Base-by-base conservation (phyloP, 2,113 vertebrate genomes). In the Catharus minimus region DNA sequence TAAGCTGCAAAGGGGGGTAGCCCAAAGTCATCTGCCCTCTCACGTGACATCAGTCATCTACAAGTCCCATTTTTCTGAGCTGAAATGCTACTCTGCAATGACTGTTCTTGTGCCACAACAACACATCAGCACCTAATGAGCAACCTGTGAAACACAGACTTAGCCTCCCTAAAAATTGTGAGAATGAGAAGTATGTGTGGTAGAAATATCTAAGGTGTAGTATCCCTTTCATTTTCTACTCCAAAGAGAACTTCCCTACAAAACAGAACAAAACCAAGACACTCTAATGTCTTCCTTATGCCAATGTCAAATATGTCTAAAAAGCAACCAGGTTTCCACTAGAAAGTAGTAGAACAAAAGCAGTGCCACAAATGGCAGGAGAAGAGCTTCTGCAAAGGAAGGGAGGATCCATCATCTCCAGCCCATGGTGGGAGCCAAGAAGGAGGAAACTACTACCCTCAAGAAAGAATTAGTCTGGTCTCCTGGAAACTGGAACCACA, bases 1-100 rank as follows among this genome's bases (percentile, higher is more conserved):
- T 4, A 21, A 67, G 52, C 24, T 0, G 0, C n/a, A 79, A 49
- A 30, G 13, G 68, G 39, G 58, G 10, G 41, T 10, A 17, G 60
- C 47, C 47, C 43, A 82, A 87, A 23, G 58, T 55, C 50, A 66
- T 9, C 23, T 73, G 52, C 36, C 36, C n/a, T 47, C 57, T 90
- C 23, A 62, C 18, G 3, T 15, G 33, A 65, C 15, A 81, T 49
- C 33, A 75, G 57, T 16, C 41, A 80, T 50, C 67, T 49, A 10
- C 8, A 32, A 73, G 41, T 67, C 39, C 26, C 28, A 20, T 61
- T 94, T 66, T 71, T 64, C 55, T 32, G 27, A 72, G 57, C 49
- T 81, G 65, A 86, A 88, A 69, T 16, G 14, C 60, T 69, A 12
- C 22, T 52, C 46, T 33, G 43, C 23, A 14, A 88, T 83, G 28